phyloP scores from a whole-genome alignment of 2,888 invertebrate species.

The Sinodicranocentrus sp. region DNA sequence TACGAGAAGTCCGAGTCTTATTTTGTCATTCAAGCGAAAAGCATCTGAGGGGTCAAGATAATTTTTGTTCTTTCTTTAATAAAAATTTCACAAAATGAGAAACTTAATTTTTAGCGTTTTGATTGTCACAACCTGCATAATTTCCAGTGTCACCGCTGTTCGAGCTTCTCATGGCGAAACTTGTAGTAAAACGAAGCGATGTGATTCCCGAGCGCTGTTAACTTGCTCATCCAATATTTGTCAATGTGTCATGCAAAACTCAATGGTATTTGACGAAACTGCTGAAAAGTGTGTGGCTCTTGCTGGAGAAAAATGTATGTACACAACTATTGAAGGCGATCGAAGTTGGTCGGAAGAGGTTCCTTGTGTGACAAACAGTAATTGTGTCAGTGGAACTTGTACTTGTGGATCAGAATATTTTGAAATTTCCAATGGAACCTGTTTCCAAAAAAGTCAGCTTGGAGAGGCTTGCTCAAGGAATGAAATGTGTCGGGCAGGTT shows the following conservation, averaged over 20 bases:
- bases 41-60: too few relatives aligned
- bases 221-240: background rate
- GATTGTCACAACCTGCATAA: too few relatives aligned
- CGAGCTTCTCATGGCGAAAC: constrained; percentile 2
- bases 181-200: background rate
- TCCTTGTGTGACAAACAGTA: constrained; percentile 2
- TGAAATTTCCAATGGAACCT: constrained; percentile 26
- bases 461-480: background rate
- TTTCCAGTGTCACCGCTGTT: too few relatives aligned
- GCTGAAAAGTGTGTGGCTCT: constrained; percentile 13
- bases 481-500: constrained; percentile 13
- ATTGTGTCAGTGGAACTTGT: constrained; percentile 11
- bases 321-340: background rate
- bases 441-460: background rate
- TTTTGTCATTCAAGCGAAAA: too few relatives aligned
- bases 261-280: constrained; percentile 30
- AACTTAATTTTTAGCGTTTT: background rate
- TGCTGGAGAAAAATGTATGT: constrained; percentile 20
- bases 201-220: background rate
- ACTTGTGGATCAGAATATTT: background rate
- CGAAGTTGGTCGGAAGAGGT: background rate
- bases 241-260: background rate
- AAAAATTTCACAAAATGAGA: background rate
- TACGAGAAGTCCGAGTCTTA: too few relatives aligned
- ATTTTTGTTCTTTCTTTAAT: background rate